Conservation (phyloP, 1,140 invertebrate genomes). For the Drosophila bocki region DNA sequence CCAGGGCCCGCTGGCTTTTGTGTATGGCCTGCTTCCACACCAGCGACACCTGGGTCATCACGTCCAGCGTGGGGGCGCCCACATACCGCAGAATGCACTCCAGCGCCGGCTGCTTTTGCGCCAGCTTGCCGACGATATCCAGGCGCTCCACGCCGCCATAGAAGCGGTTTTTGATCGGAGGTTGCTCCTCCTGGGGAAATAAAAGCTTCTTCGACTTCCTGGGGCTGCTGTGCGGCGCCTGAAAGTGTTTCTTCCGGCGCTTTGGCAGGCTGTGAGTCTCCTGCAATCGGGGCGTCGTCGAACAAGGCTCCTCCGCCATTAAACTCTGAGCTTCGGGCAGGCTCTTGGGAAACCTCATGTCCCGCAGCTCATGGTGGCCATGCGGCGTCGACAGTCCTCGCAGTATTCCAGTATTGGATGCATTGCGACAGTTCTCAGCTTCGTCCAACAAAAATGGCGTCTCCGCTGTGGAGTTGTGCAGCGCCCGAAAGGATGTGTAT, state of each 20-base stretch:
- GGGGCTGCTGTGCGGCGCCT: constrained; percentile 60
- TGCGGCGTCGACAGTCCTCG: constrained; percentile 33
- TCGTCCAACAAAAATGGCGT: constrained; percentile 74
- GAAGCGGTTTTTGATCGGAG: constrained; percentile 37
- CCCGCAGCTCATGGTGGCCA: constrained; percentile 24
- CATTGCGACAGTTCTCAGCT: constrained; percentile 66
- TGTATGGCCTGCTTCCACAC: constrained; percentile 55
- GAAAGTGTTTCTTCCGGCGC: constrained; percentile 49
- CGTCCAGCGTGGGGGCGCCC: constrained; percentile 54
- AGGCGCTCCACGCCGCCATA: constrained; percentile 60
- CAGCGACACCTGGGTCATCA: constrained; percentile 60
- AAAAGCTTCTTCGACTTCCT: constrained; percentile 70
- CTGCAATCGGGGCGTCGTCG: constrained; percentile 41
- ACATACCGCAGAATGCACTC: constrained; percentile 61
- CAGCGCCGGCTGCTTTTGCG: constrained; percentile 54
- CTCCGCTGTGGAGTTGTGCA: constrained; percentile 71
- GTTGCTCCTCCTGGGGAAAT: constrained; percentile 29
- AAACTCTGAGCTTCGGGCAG: neutral
- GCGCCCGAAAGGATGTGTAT: constrained; percentile 66
- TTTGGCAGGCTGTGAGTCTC: constrained; percentile 39
- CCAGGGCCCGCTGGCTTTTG: constrained; percentile 33
- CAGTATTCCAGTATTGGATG: constrained; percentile 40
- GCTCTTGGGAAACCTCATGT: constrained; percentile 11
- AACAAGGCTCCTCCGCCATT: constrained; percentile 13
- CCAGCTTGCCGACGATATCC: constrained; percentile 60